Evolutionary conservation across 2,797 vertebrate genomes (phyloP).

Genomic region (Ibycter americanus): DNA sequence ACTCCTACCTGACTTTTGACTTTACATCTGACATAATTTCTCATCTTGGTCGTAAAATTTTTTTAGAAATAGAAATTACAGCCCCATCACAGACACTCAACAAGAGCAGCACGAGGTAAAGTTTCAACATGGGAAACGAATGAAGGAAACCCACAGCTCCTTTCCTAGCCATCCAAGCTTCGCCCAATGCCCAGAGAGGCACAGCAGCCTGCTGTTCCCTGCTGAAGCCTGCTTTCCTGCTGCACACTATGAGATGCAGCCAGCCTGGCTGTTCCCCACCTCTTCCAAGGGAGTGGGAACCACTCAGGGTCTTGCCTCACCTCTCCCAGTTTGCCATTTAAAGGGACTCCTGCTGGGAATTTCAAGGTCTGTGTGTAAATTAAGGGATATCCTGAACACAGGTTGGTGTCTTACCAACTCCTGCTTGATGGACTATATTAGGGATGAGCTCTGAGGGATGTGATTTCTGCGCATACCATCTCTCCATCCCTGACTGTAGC

Average conservation of each 20-base stretch:
- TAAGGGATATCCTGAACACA: neutral
- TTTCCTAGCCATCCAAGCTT: neutral
- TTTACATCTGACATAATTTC: neutral
- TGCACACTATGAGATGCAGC: neutral
- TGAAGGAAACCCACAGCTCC: neutral
- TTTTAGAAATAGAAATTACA: neutral
- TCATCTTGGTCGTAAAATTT: neutral
- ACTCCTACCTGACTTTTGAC: neutral
- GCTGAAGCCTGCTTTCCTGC: neutral
- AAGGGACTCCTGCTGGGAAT: neutral
- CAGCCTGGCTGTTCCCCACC: neutral
- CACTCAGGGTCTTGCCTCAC: neutral
- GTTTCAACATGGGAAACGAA: neutral
- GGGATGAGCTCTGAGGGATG: neutral
- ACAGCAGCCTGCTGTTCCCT: rapidly evolving
- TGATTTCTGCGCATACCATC: neutral
- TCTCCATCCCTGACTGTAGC: neutral
- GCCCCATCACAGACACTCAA: neutral
- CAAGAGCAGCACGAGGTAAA: neutral
- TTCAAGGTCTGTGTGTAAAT: neutral
- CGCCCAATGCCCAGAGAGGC: neutral
- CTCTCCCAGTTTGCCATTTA: neutral
- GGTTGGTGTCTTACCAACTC: neutral
- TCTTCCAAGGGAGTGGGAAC: neutral
- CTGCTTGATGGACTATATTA: neutral